Evolutionary conservation across 2,797 vertebrate species (phyloP).

Genomic region (Pseudochirops cupreus): DNA sequence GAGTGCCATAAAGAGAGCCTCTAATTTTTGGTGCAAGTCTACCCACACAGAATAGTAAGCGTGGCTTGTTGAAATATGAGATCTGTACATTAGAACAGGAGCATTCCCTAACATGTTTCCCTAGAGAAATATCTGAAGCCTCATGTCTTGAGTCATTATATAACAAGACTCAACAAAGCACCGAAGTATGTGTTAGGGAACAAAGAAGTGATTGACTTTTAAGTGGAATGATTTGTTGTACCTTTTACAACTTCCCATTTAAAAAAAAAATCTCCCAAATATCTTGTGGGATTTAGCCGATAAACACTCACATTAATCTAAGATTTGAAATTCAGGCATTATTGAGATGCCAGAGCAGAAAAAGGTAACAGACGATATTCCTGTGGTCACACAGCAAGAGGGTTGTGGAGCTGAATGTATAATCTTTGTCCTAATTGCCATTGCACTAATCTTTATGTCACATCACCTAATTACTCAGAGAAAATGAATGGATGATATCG

Average conservation of each 20-base stretch:
- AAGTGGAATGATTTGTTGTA: neutral
- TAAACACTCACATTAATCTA: neutral
- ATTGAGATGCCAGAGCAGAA: neutral
- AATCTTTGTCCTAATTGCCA: neutral
- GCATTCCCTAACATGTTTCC: constrained; percentile 20
- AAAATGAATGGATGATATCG: neutral
- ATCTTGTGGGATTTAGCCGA: neutral
- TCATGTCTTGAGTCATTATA: rapidly evolving
- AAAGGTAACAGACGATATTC: neutral
- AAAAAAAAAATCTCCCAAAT: neutral
- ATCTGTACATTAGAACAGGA: constrained; percentile 27
- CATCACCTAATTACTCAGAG: neutral
- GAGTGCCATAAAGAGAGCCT: constrained; percentile 57
- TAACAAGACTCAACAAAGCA: neutral
- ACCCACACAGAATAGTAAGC: constrained; percentile 35
- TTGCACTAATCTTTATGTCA: neutral
- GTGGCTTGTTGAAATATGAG: constrained; percentile 31
- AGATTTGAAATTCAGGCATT: neutral
- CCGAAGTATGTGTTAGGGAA: neutral
- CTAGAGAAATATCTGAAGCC: neutral
- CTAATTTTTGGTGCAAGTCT: constrained; percentile 65
- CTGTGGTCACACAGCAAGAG: neutral
- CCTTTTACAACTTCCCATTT: neutral
- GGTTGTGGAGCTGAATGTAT: neutral
- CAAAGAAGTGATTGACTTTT: neutral